Evolutionary conservation across 2,113 vertebrate species (phyloP).

Genomic region (Dromiciops gliroides): DNA sequence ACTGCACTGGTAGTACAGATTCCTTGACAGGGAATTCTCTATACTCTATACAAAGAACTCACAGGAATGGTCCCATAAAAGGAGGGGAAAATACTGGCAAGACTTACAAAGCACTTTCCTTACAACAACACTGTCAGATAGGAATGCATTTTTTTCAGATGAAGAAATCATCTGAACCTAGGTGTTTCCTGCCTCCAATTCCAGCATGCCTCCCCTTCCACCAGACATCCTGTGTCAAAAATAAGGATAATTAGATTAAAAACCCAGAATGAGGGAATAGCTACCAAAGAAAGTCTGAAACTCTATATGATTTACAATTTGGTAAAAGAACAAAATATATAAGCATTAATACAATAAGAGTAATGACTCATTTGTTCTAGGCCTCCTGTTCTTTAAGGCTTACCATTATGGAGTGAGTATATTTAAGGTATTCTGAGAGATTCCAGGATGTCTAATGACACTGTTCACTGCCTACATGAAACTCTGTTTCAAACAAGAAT

Average conservation of each 20-base stretch:
- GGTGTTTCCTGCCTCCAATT: background rate
- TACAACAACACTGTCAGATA: background rate
- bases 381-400: background rate
- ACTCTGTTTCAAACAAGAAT: background rate
- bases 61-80: background rate
- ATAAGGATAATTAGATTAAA: background rate
- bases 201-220: background rate
- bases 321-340: background rate
- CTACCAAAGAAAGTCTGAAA: background rate
- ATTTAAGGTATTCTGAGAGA: background rate
- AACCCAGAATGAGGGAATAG: background rate
- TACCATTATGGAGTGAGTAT: background rate
- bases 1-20: background rate
- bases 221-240: background rate
- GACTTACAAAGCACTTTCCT: background rate
- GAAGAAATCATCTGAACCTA: background rate
- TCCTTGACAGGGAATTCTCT: too few relatives aligned
- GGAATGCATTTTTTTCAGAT: background rate
- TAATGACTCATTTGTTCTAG: background rate
- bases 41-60: background rate
- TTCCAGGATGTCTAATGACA: background rate
- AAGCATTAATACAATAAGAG: background rate
- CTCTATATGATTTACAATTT: background rate
- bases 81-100: background rate
- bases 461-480: background rate